Percentiles rank a stretch among this genome's conserved stretches.
These are phyloP conservation scores for Drosophila pseudoobscura DNA, from an alignment of 1,140 invertebrate species.

Conservation along the genomic window DNA sequence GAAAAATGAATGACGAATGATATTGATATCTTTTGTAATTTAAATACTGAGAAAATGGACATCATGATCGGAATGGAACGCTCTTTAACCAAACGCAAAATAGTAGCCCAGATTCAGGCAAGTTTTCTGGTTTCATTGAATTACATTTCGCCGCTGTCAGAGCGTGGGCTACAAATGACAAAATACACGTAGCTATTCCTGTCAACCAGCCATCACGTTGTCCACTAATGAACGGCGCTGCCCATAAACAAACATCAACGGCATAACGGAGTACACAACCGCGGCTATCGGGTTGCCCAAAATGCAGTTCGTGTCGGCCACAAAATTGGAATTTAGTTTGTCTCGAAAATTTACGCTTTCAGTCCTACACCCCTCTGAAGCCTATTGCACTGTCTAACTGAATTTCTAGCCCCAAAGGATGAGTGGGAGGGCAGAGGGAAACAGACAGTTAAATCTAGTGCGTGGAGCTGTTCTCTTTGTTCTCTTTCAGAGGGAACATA, in stretches of 20 bases:
- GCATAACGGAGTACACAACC: conserved; percentile 4
- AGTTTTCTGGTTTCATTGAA: conserved; percentile 1
- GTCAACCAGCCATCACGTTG: conserved; percentile 45
- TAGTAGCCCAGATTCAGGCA: no score
- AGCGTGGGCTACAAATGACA: conserved; percentile 40
- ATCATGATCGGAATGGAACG: background rate
- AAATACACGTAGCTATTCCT: conserved; percentile 6
- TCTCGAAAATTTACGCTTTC: conserved; percentile 24
- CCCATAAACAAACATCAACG: conserved; percentile 42
- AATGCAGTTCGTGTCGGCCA: conserved; percentile 38
- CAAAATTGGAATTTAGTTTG: conserved; percentile 52
- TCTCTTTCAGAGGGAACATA: no score
- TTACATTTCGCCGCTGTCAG: conserved; percentile 38
- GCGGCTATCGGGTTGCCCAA: background rate
- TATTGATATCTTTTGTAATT: background rate
- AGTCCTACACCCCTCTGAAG: no score
- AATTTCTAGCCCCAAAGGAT: no score
- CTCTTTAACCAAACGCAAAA: no score
- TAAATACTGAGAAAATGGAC: background rate
- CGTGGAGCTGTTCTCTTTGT: no score
- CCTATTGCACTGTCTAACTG: no score
- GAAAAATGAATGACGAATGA: background rate
- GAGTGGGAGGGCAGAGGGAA: no score
- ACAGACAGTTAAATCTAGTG: no score
- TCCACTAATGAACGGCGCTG: conserved; percentile 47